phyloP scores from a whole-genome alignment of 2,797 vertebrate species.

The Rallus crepitans region DNA sequence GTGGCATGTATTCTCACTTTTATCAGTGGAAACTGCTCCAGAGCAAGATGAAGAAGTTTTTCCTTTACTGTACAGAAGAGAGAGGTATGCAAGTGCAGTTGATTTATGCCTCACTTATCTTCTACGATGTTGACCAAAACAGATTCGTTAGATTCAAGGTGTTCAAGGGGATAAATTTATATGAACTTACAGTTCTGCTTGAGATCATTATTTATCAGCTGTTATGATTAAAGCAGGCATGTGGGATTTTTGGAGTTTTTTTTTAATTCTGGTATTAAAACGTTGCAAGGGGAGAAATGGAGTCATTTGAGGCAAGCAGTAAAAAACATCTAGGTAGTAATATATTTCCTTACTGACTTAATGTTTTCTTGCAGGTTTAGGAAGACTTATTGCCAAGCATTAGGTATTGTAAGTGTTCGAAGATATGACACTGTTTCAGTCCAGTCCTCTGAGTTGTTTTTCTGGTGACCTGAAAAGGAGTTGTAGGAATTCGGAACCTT shows the following conservation, averaged over 20 bases:
- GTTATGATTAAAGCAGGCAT: not conserved
- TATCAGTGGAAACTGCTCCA: not conserved
- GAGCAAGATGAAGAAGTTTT: not conserved
- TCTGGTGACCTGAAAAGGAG: not conserved
- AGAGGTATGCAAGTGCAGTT: not conserved
- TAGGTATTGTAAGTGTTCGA: not conserved
- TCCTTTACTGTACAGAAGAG: not conserved
- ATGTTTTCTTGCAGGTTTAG: not conserved
- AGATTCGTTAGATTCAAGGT: not conserved
- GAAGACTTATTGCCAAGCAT: not conserved
- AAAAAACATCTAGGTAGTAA: not conserved
- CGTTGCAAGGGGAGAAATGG: not conserved
- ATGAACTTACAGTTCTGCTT: not conserved
- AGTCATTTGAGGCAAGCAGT: not conserved
- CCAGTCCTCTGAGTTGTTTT: not conserved
- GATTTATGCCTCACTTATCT: not conserved
- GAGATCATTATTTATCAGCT: not conserved
- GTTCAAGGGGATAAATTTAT: not conserved
- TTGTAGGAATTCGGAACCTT: not conserved
- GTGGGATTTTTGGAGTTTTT: not conserved
- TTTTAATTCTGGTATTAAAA: not conserved
- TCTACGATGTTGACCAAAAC: not conserved
- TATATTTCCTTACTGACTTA: not conserved
- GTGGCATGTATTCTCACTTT: not conserved
- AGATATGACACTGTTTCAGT: not conserved